Conservation (phyloP, 1,140 invertebrate species). For the Andricus grossulariae region DNA sequence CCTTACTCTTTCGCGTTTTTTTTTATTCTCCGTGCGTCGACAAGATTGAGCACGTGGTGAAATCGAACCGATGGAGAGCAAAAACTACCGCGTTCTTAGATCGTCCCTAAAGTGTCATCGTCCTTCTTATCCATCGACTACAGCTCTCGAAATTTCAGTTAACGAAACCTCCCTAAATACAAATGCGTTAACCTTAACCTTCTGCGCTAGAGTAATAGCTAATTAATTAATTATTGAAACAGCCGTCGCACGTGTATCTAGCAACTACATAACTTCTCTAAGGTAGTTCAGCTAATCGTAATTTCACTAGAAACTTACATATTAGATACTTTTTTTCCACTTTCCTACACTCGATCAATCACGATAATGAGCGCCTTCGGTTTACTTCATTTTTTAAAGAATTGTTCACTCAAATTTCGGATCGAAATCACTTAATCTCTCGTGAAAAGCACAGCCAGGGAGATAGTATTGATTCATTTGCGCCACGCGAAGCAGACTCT, state of each 20-base stretch:
- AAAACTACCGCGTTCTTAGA: slow-evolving; percentile 57
- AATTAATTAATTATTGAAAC: slow-evolving; percentile 70
- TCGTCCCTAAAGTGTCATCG: slow-evolving; percentile 43
- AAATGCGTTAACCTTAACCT: slow-evolving; percentile 54
- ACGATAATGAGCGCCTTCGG: not conserved
- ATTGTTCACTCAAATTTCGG: not conserved
- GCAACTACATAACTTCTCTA: slow-evolving; percentile 73
- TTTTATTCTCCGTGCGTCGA: slow-evolving; percentile 19
- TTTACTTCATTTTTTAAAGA: slow-evolving; percentile 41
- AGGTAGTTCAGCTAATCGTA: slow-evolving; percentile 62
- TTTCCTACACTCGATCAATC: slow-evolving; percentile 42
- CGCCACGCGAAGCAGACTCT: slow-evolving; percentile 22
- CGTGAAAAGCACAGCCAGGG: not conserved
- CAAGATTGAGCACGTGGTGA: slow-evolving; percentile 33
- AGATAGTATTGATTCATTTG: slow-evolving; percentile 4
- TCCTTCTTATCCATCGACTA: slow-evolving; percentile 33
- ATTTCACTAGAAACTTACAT: slow-evolving; percentile 71
- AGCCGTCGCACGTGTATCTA: slow-evolving; percentile 68
- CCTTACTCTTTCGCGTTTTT: slow-evolving; percentile 18
- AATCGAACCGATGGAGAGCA: slow-evolving; percentile 63
- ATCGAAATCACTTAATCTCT: slow-evolving; percentile 34
- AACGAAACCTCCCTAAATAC: slow-evolving; percentile 60
- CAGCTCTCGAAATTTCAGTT: slow-evolving; percentile 45
- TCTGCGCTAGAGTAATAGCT: slow-evolving; percentile 50
- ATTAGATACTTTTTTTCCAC: slow-evolving; percentile 65